Conservation (phyloP, 2,113 vertebrate genomes). For the Acanthochromis polyacanthus region DNA sequence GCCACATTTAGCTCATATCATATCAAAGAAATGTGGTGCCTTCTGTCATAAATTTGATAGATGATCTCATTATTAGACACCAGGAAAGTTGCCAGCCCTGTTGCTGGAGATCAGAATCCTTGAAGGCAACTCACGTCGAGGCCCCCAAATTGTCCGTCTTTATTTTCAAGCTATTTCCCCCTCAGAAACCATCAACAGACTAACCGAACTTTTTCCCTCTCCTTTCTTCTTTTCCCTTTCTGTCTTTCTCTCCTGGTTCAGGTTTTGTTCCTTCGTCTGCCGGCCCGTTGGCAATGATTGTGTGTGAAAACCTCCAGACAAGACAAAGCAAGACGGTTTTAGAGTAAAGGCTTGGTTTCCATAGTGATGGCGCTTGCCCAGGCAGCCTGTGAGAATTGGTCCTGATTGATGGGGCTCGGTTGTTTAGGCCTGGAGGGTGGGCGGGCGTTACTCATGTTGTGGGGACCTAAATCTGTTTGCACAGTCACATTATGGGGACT, state of each 20-base stretch:
- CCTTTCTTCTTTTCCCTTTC: neutral
- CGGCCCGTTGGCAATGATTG: conserved; percentile 55
- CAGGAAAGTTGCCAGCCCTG: too few species aligned
- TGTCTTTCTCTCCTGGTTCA: conserved; percentile 11
- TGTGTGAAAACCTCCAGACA: conserved; percentile 68
- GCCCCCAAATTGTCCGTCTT: neutral
- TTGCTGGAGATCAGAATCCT: too few species aligned
- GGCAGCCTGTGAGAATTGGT: conserved; percentile 74
- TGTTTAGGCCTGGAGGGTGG: conserved; percentile 45
- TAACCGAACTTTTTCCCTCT: neutral
- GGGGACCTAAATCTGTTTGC: too few species aligned
- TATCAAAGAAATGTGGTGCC: too few species aligned
- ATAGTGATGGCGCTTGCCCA: conserved; percentile 72
- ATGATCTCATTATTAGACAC: too few species aligned
- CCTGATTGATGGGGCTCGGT: conserved; percentile 75
- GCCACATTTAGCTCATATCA: neutral
- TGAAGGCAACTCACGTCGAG: neutral
- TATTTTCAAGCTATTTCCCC: neutral
- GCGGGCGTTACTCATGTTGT: too few species aligned
- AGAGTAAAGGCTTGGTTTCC: conserved; percentile 73
- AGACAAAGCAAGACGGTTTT: conserved; percentile 68
- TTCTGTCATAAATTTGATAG: too few species aligned
- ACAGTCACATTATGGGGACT: too few species aligned
- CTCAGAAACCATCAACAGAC: neutral
- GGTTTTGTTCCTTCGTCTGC: conserved; percentile 45